These are phyloP conservation scores for Chascanopsetta lugubris DNA, from an alignment of 2,113 vertebrate species.

Conservation along the genomic window DNA sequence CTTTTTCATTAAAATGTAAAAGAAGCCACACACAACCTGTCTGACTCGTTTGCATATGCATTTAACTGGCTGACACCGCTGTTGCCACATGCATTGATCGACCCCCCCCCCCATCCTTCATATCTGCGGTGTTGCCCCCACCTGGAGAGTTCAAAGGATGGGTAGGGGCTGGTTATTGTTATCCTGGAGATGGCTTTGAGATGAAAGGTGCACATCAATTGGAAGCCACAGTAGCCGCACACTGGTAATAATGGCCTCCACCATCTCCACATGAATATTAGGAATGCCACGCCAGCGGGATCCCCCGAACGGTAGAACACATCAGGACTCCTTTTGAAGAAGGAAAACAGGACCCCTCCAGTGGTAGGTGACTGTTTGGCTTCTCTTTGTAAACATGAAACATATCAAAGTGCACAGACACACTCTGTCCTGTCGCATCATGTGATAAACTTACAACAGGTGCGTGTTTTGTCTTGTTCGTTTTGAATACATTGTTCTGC, in stretches of 20 bases:
- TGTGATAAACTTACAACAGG: background rate
- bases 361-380: slow-evolving; percentile 26
- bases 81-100: slow-evolving; percentile 35
- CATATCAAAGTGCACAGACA: slow-evolving; percentile 8
- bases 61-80: slow-evolving; percentile 38
- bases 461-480: background rate
- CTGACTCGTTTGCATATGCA: slow-evolving; percentile 45
- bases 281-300: slow-evolving; percentile 39
- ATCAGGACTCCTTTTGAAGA: slow-evolving; percentile 62
- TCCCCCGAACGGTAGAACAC: slow-evolving; percentile 14
- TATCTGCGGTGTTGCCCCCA: slow-evolving; percentile 47
- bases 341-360: background rate
- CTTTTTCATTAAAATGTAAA: slow-evolving; percentile 69
- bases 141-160: slow-evolving; percentile 60
- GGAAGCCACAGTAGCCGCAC: slow-evolving; percentile 23
- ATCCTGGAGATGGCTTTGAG: slow-evolving; percentile 62
- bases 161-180: slow-evolving; percentile 45
- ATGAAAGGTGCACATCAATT: slow-evolving; percentile 67
- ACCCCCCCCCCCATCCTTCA: slow-evolving; percentile 4
- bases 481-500: background rate
- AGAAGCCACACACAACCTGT: slow-evolving; percentile 36
- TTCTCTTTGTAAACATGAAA: slow-evolving; percentile 35
- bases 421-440: slow-evolving; percentile 19
- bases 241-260: slow-evolving; percentile 52
- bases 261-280: slow-evolving; percentile 30